phyloP scores from a whole-genome alignment of 1,140 invertebrate species.

The Leptinotarsa lineolata region DNA sequence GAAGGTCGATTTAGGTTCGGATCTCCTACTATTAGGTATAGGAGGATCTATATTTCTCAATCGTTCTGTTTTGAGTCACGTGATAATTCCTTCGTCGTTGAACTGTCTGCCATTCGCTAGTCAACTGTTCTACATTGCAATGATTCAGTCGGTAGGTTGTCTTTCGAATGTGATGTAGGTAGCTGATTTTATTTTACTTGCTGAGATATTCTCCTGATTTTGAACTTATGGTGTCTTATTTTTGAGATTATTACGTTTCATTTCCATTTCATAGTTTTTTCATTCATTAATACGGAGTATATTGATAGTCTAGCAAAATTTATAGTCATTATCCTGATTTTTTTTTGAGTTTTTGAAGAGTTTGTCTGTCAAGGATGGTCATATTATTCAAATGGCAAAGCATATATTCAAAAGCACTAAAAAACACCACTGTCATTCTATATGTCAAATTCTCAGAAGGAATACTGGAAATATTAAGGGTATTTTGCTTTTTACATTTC shows the following conservation, averaged over 20 bases:
- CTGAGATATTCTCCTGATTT: neutral
- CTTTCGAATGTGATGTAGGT: neutral
- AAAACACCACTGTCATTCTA: neutral
- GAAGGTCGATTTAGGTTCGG: no score
- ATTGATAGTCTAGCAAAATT: neutral
- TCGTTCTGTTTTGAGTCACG: no score
- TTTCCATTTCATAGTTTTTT: neutral
- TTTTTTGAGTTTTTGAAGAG: neutral
- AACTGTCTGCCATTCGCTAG: no score
- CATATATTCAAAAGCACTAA: neutral
- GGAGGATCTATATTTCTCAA: no score
- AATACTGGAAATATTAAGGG: neutral
- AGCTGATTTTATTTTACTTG: neutral
- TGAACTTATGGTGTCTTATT: conserved; percentile 5
- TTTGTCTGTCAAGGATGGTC: neutral
- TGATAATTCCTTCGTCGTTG: no score
- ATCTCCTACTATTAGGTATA: no score
- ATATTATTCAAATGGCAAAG: neutral
- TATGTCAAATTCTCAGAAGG: conserved; percentile 1
- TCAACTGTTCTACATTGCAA: no score
- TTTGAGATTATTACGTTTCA: neutral
- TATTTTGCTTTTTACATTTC: no score
- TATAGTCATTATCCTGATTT: neutral
- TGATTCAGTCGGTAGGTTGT: neutral
- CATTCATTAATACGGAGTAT: neutral